Base-by-base conservation (phyloP, 2,888 invertebrate genomes). In the Lobophora halterata region DNA sequence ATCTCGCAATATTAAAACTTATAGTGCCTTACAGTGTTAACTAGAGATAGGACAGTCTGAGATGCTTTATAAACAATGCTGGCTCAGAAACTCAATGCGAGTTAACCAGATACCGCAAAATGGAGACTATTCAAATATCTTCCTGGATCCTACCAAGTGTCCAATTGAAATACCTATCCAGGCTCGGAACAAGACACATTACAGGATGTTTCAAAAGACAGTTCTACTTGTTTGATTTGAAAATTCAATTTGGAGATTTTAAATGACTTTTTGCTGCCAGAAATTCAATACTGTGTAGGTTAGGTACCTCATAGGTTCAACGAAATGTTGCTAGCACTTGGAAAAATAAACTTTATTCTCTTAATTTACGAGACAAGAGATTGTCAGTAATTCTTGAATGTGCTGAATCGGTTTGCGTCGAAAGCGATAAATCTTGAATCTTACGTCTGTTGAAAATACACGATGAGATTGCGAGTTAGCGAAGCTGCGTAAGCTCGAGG, bases 381-480 rank as follows among this genome's bases (percentile, higher is more conserved):
- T 75, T 74, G 79, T 79, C 79, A 79, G 78, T 75, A 29, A 37
- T 67, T 63, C 58, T 63, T 64, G 72, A 75, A 80, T 78, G 74
- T 77, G 81, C 82, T 81, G 82, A 83, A 80, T 81, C 71, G 75
- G 67, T 71, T 75, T 73, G 66, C 68, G 71, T 49, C 71, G 66
- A 73, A 71, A 75, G 65, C 72, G 77, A 66, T 85, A 83, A 85
- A 85, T 85, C 80, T 73, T 65, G 58, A 64, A 65, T 73, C 73
- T 73, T 65, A 65, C 57, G 70, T 47, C 30, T 21, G 70, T 77
- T 78, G 74, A 77, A 83, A 80, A 82, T 79, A 80, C 73, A 69
- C 65, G 73, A 42, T 44, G 39, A 39, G 38, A 33, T 36, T 45
- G 47, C 40, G 39, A 39, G 38, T 30, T 36, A 42, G 47, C 40